phyloP scores from a whole-genome alignment of 1,140 invertebrate genomes.

The Conus betulinus region DNA sequence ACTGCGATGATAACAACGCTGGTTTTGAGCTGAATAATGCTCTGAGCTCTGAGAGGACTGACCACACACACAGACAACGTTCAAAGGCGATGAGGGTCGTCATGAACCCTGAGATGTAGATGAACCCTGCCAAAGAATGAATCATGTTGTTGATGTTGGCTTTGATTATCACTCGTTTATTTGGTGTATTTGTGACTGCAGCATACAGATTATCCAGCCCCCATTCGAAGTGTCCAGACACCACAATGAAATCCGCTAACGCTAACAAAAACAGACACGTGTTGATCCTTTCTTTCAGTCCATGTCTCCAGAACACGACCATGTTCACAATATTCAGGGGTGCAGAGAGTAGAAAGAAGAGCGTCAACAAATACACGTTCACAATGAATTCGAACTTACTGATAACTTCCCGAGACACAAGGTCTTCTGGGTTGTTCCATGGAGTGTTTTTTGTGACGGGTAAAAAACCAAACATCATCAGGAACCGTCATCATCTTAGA shows the following conservation, averaged over 20 bases:
- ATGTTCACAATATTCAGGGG: slow-evolving; percentile 4
- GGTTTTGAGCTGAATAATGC: not conserved
- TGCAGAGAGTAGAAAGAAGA: not conserved
- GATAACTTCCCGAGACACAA: no score
- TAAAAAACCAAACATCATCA: not conserved
- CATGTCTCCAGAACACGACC: not conserved
- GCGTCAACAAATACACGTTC: no score
- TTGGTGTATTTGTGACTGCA: not conserved
- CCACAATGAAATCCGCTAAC: not conserved
- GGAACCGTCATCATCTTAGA: not conserved
- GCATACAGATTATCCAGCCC: not conserved
- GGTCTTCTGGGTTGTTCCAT: no score
- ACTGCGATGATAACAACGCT: not conserved
- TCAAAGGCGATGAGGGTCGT: not conserved
- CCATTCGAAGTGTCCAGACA: not conserved
- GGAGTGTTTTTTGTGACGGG: not conserved
- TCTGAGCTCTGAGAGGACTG: not conserved
- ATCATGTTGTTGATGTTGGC: not conserved
- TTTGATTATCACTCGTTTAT: not conserved
- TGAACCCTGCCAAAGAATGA: not conserved
- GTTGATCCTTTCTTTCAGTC: not conserved
- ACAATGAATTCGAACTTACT: no score
- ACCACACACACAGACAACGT: not conserved
- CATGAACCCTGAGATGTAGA: not conserved
- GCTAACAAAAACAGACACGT: not conserved